Percentiles rank a stretch among this genome's conserved stretches.
phyloP scores from a whole-genome alignment of 2,888 invertebrate species.

The Cosmia trapezina region DNA sequence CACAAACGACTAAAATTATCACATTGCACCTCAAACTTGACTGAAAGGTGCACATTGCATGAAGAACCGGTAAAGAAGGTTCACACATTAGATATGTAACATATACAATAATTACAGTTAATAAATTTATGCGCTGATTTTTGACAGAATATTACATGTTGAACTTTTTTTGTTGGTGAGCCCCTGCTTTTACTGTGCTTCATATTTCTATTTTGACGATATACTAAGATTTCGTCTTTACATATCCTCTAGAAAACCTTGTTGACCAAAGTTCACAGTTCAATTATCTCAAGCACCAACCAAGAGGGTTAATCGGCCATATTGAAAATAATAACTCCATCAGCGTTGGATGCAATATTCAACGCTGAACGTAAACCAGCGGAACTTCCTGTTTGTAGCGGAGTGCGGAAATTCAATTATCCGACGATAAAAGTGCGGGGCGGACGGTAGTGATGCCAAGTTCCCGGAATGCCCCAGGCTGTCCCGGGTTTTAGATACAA shows the following conservation, averaged over 20 bases:
- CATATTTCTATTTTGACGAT: background rate
- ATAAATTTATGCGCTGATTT: too few relatives aligned
- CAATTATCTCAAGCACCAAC: slow-evolving; percentile 65
- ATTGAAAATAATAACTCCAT: slow-evolving; percentile 84
- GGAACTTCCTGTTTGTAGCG: slow-evolving; percentile 87
- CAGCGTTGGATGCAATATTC: slow-evolving; percentile 82
- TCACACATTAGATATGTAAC: too few relatives aligned
- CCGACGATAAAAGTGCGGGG: slow-evolving; percentile 84
- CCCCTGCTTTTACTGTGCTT: too few relatives aligned
- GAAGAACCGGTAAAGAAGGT: too few relatives aligned
- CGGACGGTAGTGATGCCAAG: slow-evolving; percentile 69
- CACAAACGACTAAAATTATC: too few relatives aligned
- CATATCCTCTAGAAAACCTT: slow-evolving; percentile 14
- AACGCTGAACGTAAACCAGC: slow-evolving; percentile 76
- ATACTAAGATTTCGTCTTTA: background rate
- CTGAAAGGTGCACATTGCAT: too few relatives aligned
- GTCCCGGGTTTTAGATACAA: slow-evolving; percentile 54
- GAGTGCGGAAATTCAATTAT: slow-evolving; percentile 89
- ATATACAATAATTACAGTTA: too few relatives aligned
- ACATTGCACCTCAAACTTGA: too few relatives aligned
- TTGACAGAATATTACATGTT: too few relatives aligned
- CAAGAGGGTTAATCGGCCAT: slow-evolving; percentile 68
- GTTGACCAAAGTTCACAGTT: slow-evolving; percentile 51
- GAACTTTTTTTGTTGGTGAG: too few relatives aligned
- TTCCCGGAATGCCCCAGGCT: slow-evolving; percentile 58